A percentile compares a stretch with the other conserved stretches of the same genome.
Evolutionary conservation across 2,113 vertebrate species (phyloP).

Genomic region (Perccottus glenii): DNA sequence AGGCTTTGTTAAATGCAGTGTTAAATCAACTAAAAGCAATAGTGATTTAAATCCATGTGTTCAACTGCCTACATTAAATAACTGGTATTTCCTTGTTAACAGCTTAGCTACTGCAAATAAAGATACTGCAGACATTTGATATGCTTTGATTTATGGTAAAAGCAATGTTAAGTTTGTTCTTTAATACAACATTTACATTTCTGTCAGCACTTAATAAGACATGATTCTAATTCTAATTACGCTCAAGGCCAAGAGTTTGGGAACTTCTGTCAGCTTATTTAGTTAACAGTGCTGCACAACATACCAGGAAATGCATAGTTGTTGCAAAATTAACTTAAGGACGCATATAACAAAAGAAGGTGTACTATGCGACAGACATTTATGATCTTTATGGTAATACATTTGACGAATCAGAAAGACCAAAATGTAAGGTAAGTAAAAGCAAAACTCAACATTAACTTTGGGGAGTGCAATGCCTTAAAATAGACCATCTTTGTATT

Average conservation of each 20-base stretch:
- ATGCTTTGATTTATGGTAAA: background rate
- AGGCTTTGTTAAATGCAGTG: conserved; percentile 12
- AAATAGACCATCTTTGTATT: background rate
- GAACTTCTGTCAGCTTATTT: conserved; percentile 7
- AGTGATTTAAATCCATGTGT: conserved; percentile 14
- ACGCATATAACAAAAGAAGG: no score
- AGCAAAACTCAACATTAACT: no score
- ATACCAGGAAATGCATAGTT: no score
- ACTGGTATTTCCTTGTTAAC: background rate
- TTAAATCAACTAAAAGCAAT: conserved; percentile 14
- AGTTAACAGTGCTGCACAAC: no score
- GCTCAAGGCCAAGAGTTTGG: conserved; percentile 1
- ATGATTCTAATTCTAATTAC: conserved; percentile 14
- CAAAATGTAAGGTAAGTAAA: no score
- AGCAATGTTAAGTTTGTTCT: conserved; percentile 13
- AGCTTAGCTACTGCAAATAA: conserved; percentile 8
- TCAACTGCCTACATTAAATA: conserved; percentile 13
- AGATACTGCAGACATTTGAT: conserved; percentile 8
- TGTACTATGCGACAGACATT: no score
- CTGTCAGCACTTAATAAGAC: background rate
- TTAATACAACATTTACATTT: conserved; percentile 6
- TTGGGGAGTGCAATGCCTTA: no score
- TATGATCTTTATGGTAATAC: no score
- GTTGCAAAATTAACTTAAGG: no score
- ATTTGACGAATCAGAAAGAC: no score